Evolutionary conservation across 2,888 invertebrate genomes (phyloP).

Genomic region (Clistopyga incitator): DNA sequence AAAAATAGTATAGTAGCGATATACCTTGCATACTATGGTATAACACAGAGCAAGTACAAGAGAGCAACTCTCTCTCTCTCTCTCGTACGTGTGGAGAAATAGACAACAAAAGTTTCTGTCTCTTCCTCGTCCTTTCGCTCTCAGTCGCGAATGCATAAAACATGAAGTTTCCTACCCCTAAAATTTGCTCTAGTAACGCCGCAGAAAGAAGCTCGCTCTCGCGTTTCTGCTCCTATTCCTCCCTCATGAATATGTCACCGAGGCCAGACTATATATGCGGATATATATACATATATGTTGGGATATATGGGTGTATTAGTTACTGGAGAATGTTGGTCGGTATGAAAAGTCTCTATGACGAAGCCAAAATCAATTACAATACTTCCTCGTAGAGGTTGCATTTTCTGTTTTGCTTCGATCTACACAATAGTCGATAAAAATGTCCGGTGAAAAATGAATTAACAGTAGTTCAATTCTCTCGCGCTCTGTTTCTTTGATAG

Average conservation of each 20-base stretch:
- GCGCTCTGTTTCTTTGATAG: constrained; percentile 11
- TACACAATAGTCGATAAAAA: constrained; percentile 7
- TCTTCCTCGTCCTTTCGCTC: constrained; percentile 22
- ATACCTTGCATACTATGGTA: constrained; percentile 5
- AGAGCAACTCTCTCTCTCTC: constrained; percentile 16
- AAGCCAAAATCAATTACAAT: too few species aligned
- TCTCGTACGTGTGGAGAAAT: constrained; percentile 52
- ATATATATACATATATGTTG: constrained; percentile 9
- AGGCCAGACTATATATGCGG: constrained; percentile 12
- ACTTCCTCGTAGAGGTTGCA: too few species aligned
- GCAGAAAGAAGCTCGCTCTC: constrained; percentile 67
- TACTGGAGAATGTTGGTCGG: constrained; percentile 35
- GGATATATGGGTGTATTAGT: not conserved
- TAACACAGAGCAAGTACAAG: constrained; percentile 19
- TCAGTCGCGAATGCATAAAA: constrained; percentile 67
- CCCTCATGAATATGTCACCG: constrained; percentile 69
- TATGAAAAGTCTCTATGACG: constrained; percentile 54
- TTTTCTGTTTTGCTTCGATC: not conserved
- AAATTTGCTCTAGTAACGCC: constrained; percentile 72
- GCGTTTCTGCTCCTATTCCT: constrained; percentile 59
- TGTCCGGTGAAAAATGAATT: constrained; percentile 7
- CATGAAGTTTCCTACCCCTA: constrained; percentile 67
- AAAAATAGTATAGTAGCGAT: constrained; percentile 43
- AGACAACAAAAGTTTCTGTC: constrained; percentile 67
- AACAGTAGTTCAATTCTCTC: constrained; percentile 10